Evolutionary conservation across 2,113 vertebrate species (phyloP).

Genomic region (Irena cyanogastra): DNA sequence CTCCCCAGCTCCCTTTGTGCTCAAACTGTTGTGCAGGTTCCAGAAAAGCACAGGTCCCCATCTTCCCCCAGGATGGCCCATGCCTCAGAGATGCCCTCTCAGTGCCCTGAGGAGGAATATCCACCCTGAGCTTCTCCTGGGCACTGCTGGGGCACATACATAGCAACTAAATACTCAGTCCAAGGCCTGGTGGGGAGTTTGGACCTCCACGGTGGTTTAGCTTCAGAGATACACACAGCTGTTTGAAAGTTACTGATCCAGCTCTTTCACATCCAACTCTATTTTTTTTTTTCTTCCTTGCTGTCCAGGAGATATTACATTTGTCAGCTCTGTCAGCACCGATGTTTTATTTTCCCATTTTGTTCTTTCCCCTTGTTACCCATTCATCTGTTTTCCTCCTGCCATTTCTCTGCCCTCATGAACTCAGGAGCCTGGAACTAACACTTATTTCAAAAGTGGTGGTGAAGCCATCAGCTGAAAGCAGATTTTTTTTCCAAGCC

Average conservation of each 20-base stretch:
- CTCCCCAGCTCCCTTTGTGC: neutral
- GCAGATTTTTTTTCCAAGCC: neutral
- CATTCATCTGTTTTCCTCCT: neutral
- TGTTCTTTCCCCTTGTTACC: neutral
- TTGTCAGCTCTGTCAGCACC: neutral
- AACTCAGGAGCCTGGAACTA: slow-evolving; percentile 9
- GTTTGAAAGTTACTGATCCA: neutral
- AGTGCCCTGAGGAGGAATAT: neutral
- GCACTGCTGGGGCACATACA: fast-evolving
- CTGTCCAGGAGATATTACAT: neutral
- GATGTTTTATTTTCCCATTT: neutral
- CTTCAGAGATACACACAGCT: neutral
- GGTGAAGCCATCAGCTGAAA: neutral
- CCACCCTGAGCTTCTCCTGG: neutral
- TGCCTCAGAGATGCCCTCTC: neutral
- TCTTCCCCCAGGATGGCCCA: fast-evolving
- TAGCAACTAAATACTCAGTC: neutral
- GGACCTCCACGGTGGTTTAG: neutral
- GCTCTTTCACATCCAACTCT: neutral
- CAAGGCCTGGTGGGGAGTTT: neutral
- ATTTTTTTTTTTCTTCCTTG: neutral
- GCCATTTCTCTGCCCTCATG: neutral
- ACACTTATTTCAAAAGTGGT: slow-evolving; percentile 13
- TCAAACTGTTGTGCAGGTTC: neutral
- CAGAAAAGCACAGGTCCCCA: neutral